These are phyloP conservation scores for Syngnathus acus DNA, from an alignment of 2,797 vertebrate genomes.

Conservation along the genomic window DNA sequence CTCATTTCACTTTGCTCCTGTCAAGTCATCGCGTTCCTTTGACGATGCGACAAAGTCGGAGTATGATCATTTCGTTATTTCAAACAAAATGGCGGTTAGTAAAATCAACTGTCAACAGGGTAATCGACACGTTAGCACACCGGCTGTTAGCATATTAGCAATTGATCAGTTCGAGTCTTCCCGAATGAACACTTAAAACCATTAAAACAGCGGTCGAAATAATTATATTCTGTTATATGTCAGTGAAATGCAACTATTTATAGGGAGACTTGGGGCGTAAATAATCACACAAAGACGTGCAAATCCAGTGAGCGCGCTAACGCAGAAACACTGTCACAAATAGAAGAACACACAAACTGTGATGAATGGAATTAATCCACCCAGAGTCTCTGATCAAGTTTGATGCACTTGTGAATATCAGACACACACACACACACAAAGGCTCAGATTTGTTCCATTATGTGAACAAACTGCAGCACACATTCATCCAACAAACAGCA, in stretches of 20 bases:
- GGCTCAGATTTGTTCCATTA: conserved; percentile 64
- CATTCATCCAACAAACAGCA: conserved; percentile 37
- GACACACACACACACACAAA: conserved; percentile 43
- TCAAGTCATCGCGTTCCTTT: background rate
- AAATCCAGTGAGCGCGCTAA: background rate
- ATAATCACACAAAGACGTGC: background rate
- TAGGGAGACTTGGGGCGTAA: background rate
- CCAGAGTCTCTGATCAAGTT: conserved; percentile 28
- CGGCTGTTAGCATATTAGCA: background rate
- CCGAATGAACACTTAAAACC: background rate
- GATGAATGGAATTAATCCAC: conserved; percentile 26
- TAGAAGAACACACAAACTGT: conserved; percentile 4
- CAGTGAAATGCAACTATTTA: background rate
- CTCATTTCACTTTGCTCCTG: background rate
- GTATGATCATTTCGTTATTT: background rate
- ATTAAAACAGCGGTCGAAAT: background rate
- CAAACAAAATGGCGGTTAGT: background rate
- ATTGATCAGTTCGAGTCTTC: background rate
- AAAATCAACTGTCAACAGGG: background rate
- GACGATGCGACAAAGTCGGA: background rate
- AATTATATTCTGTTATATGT: background rate
- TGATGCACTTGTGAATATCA: conserved; percentile 2
- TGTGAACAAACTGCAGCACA: conserved; percentile 53
- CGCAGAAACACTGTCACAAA: background rate
- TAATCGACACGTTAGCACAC: too few species aligned